phyloP scores from a whole-genome alignment of 2,888 invertebrate genomes.

The Tenthredo mesomela region DNA sequence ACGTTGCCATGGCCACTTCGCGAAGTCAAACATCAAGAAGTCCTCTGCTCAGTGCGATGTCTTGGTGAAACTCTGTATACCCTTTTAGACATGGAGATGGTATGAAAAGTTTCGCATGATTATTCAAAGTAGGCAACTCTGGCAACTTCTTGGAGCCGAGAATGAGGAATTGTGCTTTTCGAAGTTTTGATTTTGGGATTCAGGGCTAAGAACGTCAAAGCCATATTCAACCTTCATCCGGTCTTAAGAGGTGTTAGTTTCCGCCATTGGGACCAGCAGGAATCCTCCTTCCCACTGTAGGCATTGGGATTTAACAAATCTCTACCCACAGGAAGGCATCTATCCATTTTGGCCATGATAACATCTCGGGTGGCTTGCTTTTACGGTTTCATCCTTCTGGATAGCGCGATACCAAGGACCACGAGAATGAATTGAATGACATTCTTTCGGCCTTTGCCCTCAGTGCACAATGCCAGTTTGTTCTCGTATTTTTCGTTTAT shows the following conservation, averaged over 20 bases:
- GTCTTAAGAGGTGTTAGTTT: conserved; percentile 30
- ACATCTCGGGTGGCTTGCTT: conserved; percentile 25
- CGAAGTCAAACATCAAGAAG: background rate
- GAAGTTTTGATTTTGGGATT: conserved; percentile 18
- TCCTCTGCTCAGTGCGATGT: background rate
- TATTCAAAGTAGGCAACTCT: background rate
- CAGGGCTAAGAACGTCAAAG: background rate
- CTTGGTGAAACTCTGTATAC: background rate
- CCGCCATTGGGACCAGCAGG: background rate
- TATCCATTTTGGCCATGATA: conserved; percentile 37
- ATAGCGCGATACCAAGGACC: background rate
- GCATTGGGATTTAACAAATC: conserved; percentile 44
- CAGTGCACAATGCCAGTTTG: conserved; percentile 17
- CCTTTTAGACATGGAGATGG: background rate
- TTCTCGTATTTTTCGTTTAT: background rate
- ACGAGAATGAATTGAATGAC: background rate
- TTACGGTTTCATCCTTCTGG: conserved; percentile 11
- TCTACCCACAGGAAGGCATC: conserved; percentile 39
- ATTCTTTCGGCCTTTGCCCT: conserved; percentile 14
- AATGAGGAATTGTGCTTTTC: conserved; percentile 2
- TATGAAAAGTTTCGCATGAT: background rate
- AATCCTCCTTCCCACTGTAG: conserved; percentile 3
- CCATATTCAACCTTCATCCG: conserved; percentile 24
- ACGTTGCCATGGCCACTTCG: background rate
- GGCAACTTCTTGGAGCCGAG: background rate